Base-by-base conservation (phyloP, 2,888 invertebrate species). In the Eurytoma californica region DNA sequence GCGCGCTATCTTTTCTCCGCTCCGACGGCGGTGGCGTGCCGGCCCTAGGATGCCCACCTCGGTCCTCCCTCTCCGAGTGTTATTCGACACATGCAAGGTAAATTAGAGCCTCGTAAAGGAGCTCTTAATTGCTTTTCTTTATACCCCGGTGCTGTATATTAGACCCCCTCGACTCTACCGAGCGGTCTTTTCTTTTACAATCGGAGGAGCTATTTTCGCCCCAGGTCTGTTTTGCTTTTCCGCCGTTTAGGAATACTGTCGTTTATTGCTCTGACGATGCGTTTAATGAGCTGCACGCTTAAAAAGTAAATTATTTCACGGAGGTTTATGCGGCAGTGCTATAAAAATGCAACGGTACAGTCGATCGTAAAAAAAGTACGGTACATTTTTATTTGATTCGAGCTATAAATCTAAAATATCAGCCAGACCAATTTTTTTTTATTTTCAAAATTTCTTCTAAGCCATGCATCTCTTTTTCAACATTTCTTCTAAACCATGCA, bases 71-170 rank as follows among this genome's bases (percentile, higher is more conserved):
- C 58, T 5, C 7, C 57, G 12, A 72, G 67, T 72, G 76, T 74
- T 80, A 74, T 80, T 77, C 77, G 80, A 77, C 80, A 74, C 80
- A 77, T 67, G 79, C 78, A 65, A 73, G 72, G 78, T 81, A 79
- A 81, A 81, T 79, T 81, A 81, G 81, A 79, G 75, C 78, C 81
- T 81, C 80, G 80, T 80, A 77, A 80, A 80, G 47, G 77, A 80
- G 47, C 72, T 80, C 77, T 80, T 77, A 80, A 80, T 80, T 77
- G 74, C 77, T 72, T 66, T 80, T 77, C 72, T 58, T 63, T 39
- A 39, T 68, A 63, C 57, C 72, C 58, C 70, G 5, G 65, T 51
- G 53, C 20, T 16, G 66, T n/a, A 3, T 2, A 7, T n/a, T 12
- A 39, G 18, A 2, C 30, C 3, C 9, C 9, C 39, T 39, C 5